Conservation (phyloP, 2,797 vertebrate species). For the Notoglanidium macrostoma region DNA sequence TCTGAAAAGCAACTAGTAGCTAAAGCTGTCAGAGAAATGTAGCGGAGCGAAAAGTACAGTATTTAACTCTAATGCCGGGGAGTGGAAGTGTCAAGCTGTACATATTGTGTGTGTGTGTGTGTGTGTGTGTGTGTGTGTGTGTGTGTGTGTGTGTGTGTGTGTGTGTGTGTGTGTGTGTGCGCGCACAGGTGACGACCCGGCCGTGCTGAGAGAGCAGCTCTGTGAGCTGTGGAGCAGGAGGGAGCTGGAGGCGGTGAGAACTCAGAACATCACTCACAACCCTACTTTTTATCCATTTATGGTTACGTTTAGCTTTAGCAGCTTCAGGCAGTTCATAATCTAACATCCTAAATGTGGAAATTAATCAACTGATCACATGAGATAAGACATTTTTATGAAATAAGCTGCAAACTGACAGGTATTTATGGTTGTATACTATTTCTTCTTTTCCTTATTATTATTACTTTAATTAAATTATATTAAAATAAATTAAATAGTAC, state of each 20-base stretch:
- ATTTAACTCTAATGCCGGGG: too few relatives aligned
- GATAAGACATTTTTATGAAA: background rate
- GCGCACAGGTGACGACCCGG: conserved; percentile 70
- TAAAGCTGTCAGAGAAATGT: too few relatives aligned
- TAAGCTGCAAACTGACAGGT: background rate
- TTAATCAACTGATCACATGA: background rate
- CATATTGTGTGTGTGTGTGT: conserved; percentile 1
- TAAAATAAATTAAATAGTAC: too few relatives aligned
- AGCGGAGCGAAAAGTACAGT: too few relatives aligned
- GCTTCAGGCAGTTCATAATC: background rate
- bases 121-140: conserved; percentile 18
- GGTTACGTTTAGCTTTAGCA: background rate
- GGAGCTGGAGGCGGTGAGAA: conserved; percentile 71
- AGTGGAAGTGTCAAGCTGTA: too few relatives aligned
- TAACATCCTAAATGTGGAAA: background rate
- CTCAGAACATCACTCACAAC: background rate
- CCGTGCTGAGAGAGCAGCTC: conserved; percentile 67
- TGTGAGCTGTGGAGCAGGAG: conserved; percentile 69
- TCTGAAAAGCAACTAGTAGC: too few relatives aligned
- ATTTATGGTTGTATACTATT: background rate
- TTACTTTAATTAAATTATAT: too few relatives aligned
- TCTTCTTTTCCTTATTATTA: background rate
- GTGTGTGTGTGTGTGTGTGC: conserved; percentile 40
- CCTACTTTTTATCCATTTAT: background rate
- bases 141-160: conserved; percentile 43